A percentile compares a stretch with the other conserved stretches of the same genome.
Conservation (phyloP, 2,888 invertebrate genomes). For the Hedya salicella region DNA sequence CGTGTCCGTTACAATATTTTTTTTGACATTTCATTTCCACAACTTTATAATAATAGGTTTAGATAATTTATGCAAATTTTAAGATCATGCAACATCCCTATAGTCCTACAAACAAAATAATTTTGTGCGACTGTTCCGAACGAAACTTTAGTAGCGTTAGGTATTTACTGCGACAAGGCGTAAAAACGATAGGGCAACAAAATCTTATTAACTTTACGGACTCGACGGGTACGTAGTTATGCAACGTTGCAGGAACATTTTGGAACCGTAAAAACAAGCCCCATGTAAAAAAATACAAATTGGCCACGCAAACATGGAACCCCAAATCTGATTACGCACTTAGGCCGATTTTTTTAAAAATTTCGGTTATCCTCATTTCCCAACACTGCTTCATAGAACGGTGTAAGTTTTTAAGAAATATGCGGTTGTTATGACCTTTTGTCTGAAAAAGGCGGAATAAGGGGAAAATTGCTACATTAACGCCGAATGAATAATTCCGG, state of each 20-base stretch:
- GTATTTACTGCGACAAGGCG: too few species aligned
- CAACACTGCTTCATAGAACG: conserved; percentile 11
- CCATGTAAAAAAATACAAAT: conserved; percentile 7
- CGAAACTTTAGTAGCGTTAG: too few species aligned
- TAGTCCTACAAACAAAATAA: too few species aligned
- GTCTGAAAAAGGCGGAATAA: background rate
- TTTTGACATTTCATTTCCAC: too few species aligned
- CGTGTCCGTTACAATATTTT: too few species aligned
- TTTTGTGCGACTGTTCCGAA: too few species aligned
- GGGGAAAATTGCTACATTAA: conserved; percentile 42
- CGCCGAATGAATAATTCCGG: conserved; percentile 38
- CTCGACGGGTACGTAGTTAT: conserved; percentile 14
- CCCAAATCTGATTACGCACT: conserved; percentile 37
- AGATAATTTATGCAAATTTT: too few species aligned
- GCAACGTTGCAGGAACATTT: background rate
- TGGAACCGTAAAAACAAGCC: conserved; percentile 5
- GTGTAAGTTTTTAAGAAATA: background rate
- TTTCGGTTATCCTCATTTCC: conserved; percentile 25
- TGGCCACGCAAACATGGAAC: conserved; percentile 14
- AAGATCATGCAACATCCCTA: too few species aligned
- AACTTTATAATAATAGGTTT: too few species aligned
- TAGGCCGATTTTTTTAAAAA: conserved; percentile 28
- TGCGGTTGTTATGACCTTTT: conserved; percentile 1
- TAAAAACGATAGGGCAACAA: background rate
- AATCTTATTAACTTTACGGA: background rate